phyloP scores from a whole-genome alignment of 2,113 vertebrate species.

The Podiceps cristatus region DNA sequence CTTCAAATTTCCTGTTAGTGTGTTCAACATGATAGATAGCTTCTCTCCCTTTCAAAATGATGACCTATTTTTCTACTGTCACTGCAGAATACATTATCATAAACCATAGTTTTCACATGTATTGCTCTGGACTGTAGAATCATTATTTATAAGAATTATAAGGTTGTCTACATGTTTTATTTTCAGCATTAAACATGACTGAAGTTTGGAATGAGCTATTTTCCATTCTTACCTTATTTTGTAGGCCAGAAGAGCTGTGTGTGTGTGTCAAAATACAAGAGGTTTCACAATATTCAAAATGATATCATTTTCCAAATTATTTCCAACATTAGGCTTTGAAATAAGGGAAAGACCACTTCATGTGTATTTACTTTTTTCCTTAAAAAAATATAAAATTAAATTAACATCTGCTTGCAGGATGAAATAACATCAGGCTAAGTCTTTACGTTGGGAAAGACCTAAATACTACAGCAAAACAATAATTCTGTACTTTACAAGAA shows the following conservation, averaged over 20 bases:
- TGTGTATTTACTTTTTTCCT: background rate
- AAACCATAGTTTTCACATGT: slow-evolving; percentile 44
- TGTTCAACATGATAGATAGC: slow-evolving; percentile 32
- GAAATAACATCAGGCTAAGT: background rate
- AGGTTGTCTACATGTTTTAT: slow-evolving; percentile 51
- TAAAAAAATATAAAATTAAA: background rate
- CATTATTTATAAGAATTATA: slow-evolving; percentile 62
- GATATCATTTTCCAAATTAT: background rate
- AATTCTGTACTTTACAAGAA: background rate
- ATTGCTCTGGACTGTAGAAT: slow-evolving; percentile 24
- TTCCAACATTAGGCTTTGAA: background rate
- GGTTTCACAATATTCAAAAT: background rate
- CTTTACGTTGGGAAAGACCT: background rate
- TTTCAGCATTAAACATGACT: slow-evolving; percentile 34
- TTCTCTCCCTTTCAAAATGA: slow-evolving; percentile 36
- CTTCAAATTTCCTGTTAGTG: background rate
- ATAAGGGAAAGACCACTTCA: background rate
- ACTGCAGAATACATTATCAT: slow-evolving; percentile 54
- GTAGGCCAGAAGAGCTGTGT: background rate
- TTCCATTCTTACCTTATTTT: slow-evolving; percentile 6
- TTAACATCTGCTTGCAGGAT: background rate
- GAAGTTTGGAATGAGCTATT: slow-evolving; percentile 20
- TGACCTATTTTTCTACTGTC: slow-evolving; percentile 67
- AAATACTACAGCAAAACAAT: background rate
- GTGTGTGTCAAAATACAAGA: background rate